These are phyloP conservation scores for Lasioglossum leucozonium DNA, from an alignment of 2,888 invertebrate species.

Conservation along the genomic window DNA sequence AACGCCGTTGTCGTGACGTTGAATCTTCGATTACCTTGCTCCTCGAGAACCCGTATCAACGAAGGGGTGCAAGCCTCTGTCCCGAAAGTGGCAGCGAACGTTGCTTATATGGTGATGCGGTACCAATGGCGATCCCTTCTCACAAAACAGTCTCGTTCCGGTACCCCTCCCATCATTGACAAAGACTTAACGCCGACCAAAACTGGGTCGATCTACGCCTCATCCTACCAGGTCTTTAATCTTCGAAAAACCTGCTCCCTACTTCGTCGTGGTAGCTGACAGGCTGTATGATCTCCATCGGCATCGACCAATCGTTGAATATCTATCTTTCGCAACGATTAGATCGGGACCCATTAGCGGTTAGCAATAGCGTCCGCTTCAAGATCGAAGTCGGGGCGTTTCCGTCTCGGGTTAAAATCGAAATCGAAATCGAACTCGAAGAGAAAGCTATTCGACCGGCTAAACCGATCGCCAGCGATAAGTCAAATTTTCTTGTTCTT, in stretches of 20 bases:
- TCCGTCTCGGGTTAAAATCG: background rate
- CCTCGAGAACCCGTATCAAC: constrained; percentile 62
- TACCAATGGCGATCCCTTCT: constrained; percentile 73
- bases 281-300: constrained; percentile 15
- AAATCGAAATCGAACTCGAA: background rate
- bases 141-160: constrained; percentile 55
- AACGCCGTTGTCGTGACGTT: background rate
- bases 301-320: constrained; percentile 17
- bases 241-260: constrained; percentile 38
- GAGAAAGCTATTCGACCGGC: background rate
- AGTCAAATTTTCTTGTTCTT: background rate
- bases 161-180: constrained; percentile 63
- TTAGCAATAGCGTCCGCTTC: background rate
- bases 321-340: background rate
- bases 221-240: constrained; percentile 41
- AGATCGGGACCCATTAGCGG: background rate
- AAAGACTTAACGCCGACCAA: constrained; percentile 56
- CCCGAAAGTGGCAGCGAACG: constrained; percentile 65
- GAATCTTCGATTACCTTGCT: constrained; percentile 40
- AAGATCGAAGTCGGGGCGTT: background rate
- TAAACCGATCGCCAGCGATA: background rate
- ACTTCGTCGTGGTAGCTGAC: constrained; percentile 9
- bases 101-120: constrained; percentile 77
- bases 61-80: constrained; percentile 78
- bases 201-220: constrained; percentile 69